Percentiles rank a stretch among this genome's conserved stretches.
These are phyloP conservation scores for Pelosia muscerda DNA, from an alignment of 2,888 invertebrate species.

Conservation along the genomic window DNA sequence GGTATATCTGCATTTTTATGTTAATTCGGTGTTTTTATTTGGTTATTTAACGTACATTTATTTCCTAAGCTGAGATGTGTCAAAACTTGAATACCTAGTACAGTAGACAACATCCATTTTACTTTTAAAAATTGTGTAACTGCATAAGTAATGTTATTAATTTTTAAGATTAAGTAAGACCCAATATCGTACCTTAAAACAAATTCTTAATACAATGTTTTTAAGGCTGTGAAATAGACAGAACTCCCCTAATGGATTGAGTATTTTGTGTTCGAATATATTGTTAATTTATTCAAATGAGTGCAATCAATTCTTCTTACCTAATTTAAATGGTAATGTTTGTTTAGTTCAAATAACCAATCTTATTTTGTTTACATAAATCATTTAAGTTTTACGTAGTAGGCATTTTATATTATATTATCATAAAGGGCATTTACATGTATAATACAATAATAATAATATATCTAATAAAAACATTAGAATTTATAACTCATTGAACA, in stretches of 20 bases:
- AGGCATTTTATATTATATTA: background rate
- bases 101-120: background rate
- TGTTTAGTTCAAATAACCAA: slow-evolving; percentile 45
- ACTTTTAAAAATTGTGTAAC: background rate
- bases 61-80: background rate
- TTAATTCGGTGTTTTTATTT: slow-evolving; percentile 4
- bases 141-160: background rate
- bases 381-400: background rate
- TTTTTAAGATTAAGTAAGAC: background rate
- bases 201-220: background rate
- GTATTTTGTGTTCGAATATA: slow-evolving; percentile 55
- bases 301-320: slow-evolving; percentile 58
- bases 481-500: background rate
- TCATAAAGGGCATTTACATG: background rate
- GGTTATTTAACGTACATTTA: background rate
- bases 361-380: slow-evolving; percentile 23
- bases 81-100: background rate
- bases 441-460: background rate
- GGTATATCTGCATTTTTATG: slow-evolving; percentile 38
- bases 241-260: slow-evolving; percentile 42
- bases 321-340: slow-evolving; percentile 53
- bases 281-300: slow-evolving; percentile 77
- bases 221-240: slow-evolving; percentile 21
- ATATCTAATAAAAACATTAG: background rate
- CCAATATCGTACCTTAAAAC: background rate